Evolutionary conservation across 2,797 vertebrate genomes (phyloP).

Genomic region (Malurus splendens): DNA sequence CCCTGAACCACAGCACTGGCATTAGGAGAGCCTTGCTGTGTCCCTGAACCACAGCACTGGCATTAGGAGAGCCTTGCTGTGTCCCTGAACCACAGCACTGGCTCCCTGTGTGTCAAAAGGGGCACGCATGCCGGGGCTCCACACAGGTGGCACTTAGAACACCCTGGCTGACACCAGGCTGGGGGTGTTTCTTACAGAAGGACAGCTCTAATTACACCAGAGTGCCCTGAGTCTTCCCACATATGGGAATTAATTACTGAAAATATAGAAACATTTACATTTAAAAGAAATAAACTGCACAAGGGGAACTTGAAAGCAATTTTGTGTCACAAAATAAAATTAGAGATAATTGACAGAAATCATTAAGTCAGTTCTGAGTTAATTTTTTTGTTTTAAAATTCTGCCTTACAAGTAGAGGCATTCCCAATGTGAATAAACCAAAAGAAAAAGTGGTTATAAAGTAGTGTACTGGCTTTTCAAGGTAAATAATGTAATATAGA

Average conservation of each 20-base stretch:
- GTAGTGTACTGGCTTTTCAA: neutral
- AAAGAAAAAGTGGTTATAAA: neutral
- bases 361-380: neutral
- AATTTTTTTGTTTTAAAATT: neutral
- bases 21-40: neutral
- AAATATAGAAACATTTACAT: neutral
- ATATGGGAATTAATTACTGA: neutral
- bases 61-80: neutral
- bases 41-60: neutral
- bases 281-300: neutral
- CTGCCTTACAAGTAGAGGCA: neutral
- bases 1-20: neutral
- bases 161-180: accelerated
- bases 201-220: neutral
- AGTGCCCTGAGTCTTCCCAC: neutral
- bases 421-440: neutral
- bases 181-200: neutral
- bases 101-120: neutral
- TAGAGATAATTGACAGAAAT: neutral
- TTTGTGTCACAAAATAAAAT: neutral
- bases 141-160: neutral
- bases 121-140: accelerated
- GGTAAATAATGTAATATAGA: neutral
- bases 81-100: neutral
- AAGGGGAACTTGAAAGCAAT: neutral